Base-by-base conservation (phyloP, 2,113 vertebrate genomes). In the Dascyllus trimaculatus region DNA sequence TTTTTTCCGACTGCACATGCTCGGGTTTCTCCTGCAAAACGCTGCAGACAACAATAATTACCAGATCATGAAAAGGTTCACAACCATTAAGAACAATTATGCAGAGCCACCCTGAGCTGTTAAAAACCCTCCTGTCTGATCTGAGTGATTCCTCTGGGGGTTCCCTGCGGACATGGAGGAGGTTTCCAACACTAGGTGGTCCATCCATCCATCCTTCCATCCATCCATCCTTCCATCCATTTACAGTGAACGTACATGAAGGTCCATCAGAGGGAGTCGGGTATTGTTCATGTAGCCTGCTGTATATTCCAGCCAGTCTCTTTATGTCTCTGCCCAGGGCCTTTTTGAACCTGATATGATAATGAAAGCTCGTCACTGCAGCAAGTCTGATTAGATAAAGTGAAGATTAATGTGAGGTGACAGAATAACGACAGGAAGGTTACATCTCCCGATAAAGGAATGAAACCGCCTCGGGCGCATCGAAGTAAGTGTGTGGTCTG, bases 331-430 rank as follows among this genome's bases (percentile, higher is more conserved):
- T 56, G 56, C 22, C 10, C 64, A 29, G 8, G 15, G 64, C 35
- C 32, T 52, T 10, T 18, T 38, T 67, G 61, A 80, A 80, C 11
- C 67, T 77, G 78, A 81, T 69, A 49, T 53, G 72, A 77, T 85
- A 73, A 85, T 77, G 49, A 38, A 45, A 61, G 29, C 38, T 38
- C 10, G 32, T 24, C 46, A 8, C 60, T 26, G 59, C 13, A 57
- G 25, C 38, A 25, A 25, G 1, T 75, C 72, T 40, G 53, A 66
- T 53, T 3, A 59, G 52, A 67, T 40, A 38, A 64, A 64, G 22
- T 19, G 40, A 48, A 60, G 58, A 75, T 67, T 46, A 29, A 75
- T 66, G 75, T 13, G 26, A 61, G 48, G n/a, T 51, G 22, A 75
- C 48, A 56, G 53, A 57, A 75, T 57, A 75, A 53, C 62, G 45